These are phyloP conservation scores for Pao palembangensis DNA, from an alignment of 2,113 vertebrate species.

Conservation along the genomic window DNA sequence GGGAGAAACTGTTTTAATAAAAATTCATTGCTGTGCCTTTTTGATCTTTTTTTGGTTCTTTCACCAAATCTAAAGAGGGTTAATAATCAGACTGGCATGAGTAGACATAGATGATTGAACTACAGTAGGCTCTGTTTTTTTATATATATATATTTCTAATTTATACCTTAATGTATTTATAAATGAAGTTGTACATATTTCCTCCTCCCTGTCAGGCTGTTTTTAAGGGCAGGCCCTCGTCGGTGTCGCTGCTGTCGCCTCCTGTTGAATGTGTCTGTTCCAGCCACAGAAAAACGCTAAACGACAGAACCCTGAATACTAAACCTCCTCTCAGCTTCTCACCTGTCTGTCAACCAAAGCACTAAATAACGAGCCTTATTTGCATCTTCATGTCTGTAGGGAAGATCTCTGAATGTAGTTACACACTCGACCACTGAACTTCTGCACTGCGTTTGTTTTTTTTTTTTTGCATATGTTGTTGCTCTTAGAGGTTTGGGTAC, in stretches of 20 bases:
- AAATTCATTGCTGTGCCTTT: constrained; percentile 71
- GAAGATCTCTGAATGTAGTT: constrained; percentile 68
- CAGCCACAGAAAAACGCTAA: constrained; percentile 9
- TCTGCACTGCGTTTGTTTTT: constrained; percentile 63
- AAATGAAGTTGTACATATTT: constrained; percentile 83
- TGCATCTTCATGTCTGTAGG: constrained; percentile 17
- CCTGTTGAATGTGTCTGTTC: neutral
- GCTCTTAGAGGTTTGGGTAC: constrained; percentile 35
- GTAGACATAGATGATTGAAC: constrained; percentile 68
- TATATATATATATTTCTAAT: constrained; percentile 76
- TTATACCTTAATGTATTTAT: constrained; percentile 93
- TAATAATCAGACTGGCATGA: constrained; percentile 69
- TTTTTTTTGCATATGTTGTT: constrained; percentile 64
- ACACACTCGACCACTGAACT: constrained; percentile 39
- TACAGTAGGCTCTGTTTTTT: constrained; percentile 53
- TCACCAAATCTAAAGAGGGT: constrained; percentile 81
- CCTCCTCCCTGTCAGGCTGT: constrained; percentile 45
- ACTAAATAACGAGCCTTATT: constrained; percentile 27
- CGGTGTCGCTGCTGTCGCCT: constrained; percentile 67
- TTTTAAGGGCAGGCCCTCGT: constrained; percentile 80
- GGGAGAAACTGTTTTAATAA: constrained; percentile 73
- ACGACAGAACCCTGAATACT: constrained; percentile 8
- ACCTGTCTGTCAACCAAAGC: constrained; percentile 64
- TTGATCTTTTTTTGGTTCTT: constrained; percentile 59
- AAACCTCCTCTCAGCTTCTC: constrained; percentile 3